Evolutionary conservation across 2,797 vertebrate species (phyloP), one percentile per base, ranked within the genome.

Genomic region (Pangasius mekongensis): DNA sequence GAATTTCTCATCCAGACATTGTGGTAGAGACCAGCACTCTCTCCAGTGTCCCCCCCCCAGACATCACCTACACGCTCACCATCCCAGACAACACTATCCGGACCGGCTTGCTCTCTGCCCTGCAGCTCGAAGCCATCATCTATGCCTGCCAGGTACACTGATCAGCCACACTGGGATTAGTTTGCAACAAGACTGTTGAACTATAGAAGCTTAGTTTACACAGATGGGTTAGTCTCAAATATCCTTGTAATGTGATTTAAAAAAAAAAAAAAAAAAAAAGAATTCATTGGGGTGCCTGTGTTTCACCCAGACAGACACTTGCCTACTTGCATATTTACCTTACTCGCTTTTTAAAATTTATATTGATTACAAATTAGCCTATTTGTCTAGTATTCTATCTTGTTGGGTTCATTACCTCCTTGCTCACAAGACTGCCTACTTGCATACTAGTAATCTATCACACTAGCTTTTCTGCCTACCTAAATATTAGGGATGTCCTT

Each of bases 11-110:
- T 92, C 99, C 98, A 0, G 99, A 99, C 94, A 97, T 97, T 0
- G 98, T 99, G 87, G 99, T 99, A 86, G 99, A 99, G 94, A 99
- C 99, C 0, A 99, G 98, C 95, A 99, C 99, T 0, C 94, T 99
- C 7, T 99, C 98, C 91, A 99, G 99, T 0, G 98, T 99, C 22
- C 98, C 98, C 5, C 99, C 98, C 0, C 99, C 99, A 0, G 97
- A 99, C 93, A 95, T 99, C 93, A 98, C 97, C 85, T 99, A 99
- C 91, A 94, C 92, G 22, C 96, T 99, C n/a, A 97, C 97, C 85
- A 96, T 99, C 89, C 96, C 97, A 0, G 80, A 92, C 83, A 88
- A 91, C 0, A 95, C 96, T 67, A 95, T 97, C 0, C 96, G 94
- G 88, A 93, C 89, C 0, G 97, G 97, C 54, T 93, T 95, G 36